Percentiles rank a stretch among this genome's conserved stretches.
Conservation (phyloP, 2,113 vertebrate genomes). For the Sebastes schlegelii region DNA sequence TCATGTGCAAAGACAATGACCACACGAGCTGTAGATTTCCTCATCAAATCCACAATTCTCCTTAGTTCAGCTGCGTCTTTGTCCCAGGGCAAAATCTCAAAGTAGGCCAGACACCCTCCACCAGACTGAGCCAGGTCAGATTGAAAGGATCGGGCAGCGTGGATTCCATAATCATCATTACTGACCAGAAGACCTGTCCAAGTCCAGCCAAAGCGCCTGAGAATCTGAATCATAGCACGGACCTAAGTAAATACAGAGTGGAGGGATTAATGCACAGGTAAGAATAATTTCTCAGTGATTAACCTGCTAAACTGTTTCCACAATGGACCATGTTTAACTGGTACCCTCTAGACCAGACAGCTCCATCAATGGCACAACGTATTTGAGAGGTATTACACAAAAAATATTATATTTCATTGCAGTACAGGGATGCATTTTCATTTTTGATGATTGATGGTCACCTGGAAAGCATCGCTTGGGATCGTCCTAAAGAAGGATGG, state of each 20-base stretch:
- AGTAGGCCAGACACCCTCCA: slow-evolving; percentile 70
- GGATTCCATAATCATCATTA: slow-evolving; percentile 28
- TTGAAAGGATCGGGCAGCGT: slow-evolving; percentile 20
- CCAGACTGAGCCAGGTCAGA: slow-evolving; percentile 24
- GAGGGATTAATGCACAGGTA: not conserved
- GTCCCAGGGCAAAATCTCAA: slow-evolving; percentile 70
- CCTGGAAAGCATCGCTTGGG: too few relatives aligned
- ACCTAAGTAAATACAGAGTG: slow-evolving; percentile 23
- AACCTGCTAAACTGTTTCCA: not conserved
- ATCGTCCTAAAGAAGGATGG: too few relatives aligned
- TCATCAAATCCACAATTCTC: slow-evolving; percentile 73
- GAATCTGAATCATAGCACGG: slow-evolving; percentile 32
- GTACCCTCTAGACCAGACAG: not conserved
- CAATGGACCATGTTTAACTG: not conserved
- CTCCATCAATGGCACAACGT: not conserved
- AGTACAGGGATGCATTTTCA: too few relatives aligned
- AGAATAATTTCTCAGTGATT: not conserved
- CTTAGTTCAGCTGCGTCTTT: slow-evolving; percentile 52
- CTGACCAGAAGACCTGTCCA: slow-evolving; percentile 19
- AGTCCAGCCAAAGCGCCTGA: slow-evolving; percentile 27
- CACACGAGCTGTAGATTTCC: slow-evolving; percentile 57
- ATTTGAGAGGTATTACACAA: not conserved
- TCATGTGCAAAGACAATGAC: slow-evolving; percentile 67
- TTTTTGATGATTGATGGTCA: too few relatives aligned
- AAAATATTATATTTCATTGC: not conserved